phyloP scores from a whole-genome alignment of 2,888 invertebrate species.

The Melinaea marsaeus region DNA sequence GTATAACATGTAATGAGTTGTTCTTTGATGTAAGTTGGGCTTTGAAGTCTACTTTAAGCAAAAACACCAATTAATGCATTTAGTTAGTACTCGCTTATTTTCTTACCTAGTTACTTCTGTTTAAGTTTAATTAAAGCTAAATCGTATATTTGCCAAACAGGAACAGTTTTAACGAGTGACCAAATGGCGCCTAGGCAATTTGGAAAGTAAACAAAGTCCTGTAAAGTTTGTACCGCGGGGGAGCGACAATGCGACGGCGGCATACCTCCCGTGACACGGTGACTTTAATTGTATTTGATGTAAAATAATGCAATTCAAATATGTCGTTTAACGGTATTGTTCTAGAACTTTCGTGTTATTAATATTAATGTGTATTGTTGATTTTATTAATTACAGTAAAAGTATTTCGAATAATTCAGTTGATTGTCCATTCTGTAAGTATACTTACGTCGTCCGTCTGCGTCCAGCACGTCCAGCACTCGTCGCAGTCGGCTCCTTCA shows the following conservation, averaged over 20 bases:
- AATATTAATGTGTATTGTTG: background rate
- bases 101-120: too few species aligned
- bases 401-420: too few species aligned
- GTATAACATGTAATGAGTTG: too few species aligned
- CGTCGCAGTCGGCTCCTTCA: too few species aligned
- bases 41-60: too few species aligned
- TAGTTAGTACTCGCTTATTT: too few species aligned
- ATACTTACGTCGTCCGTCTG: too few species aligned
- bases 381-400: too few species aligned
- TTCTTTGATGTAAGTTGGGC: too few species aligned
- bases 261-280: conserved; percentile 28
- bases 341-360: background rate
- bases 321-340: background rate
- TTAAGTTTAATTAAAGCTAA: conserved; percentile 42
- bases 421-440: too few species aligned
- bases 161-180: conserved; percentile 45
- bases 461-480: too few species aligned
- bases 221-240: conserved; percentile 61
- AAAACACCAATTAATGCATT: too few species aligned
- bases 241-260: conserved; percentile 43
- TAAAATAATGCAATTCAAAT: background rate
- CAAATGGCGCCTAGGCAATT: conserved; percentile 56
- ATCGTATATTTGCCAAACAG: conserved; percentile 33
- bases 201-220: conserved; percentile 54
- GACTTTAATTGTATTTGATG: conserved; percentile 1